Evolutionary conservation across 2,113 vertebrate genomes (phyloP), one percentile per base, ranked within the genome.

Genomic region (Hippocampus abdominalis): DNA sequence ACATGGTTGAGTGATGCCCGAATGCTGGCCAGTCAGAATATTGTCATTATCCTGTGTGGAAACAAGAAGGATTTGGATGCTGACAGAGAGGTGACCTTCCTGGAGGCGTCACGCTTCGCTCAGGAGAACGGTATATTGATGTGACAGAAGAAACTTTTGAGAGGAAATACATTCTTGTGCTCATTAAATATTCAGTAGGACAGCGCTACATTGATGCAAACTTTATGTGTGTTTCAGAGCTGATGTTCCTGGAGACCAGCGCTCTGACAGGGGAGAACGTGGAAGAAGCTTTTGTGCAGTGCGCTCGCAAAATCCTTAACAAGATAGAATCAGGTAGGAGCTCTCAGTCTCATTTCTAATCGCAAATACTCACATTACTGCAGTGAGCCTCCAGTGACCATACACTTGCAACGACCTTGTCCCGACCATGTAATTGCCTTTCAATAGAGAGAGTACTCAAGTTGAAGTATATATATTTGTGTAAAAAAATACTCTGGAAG

Each of bases 221-320:
- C 13, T 3, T 46, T 64, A 6, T 81, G 44, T 66, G 21, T 67
- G 23, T 63, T 9, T 73, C 87, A 97, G 95, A 97, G 84, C 86
- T 97, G 62, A 96, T 97, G 95, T 97, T 97, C 79, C 80, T 97
- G 77, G 95, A 96, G 86, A 97, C 95, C 51, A 97, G 95, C 1
- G 95, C 95, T 23, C 91, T 97, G 70, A 97, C 95, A 0, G 95
- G 95, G 1, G 95, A 97, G 86, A 97, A 96, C 0, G 95, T 96
- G 67, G 95, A 96, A 76, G 95, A 97, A 80, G 95, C 94, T 2
- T 97, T 97, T 80, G 89, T 96, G 57, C 95, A 96, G 84, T 96
- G 95, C 27, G 95, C 95, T 46, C 91, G 95, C 62, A 96, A 95
- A 89, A 97, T 97, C 78, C 92, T 97, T 76, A 96, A 95, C 86